Base-by-base conservation (phyloP, 2,888 invertebrate genomes). In the Synanthedon myopaeformis region DNA sequence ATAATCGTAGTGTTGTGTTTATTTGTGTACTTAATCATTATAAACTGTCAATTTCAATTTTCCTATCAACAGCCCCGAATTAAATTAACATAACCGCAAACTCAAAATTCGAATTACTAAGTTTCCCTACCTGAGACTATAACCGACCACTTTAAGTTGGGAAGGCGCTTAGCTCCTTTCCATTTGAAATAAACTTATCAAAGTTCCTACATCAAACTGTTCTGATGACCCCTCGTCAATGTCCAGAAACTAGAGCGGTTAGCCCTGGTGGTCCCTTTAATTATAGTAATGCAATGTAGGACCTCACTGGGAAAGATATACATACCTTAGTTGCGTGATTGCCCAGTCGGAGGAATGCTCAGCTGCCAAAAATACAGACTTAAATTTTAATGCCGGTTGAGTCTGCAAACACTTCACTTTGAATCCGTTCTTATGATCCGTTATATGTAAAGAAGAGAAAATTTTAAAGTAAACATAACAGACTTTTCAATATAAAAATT, bases 181-280 rank as follows among this genome's bases (percentile, higher is more conserved):
- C 54, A 57, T 59, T 58, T 53, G 42, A 56, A 60, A 60, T 64
- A 59, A 63, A 65, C 58, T 61, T 63, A 55, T 57, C 53, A 50
- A 41, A 19, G 53, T 58, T 55, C 68, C 67, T 59, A 65, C 60
- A 61, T 67, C 66, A 68, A 61, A 59, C 57, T 57, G 58, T 60
- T 63, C 60, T 53, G 55, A 41, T 52, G 49, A 53, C 58, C 62
- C 68, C 68, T 59, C 65, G 63, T 70, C 74, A 66, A 62, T 59
- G 61, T 62, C 63, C 59, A 52, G 54, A 61, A 58, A 58, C 50
- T 17, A 42, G 19, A 49, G 49, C 8, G 45, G 45, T n/a, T 45
- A n/a, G 14, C 6, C 4, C 13, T n/a, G 45, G 45, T 13, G 45
- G 12, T 13, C 14, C 14, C 45, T 45, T 45, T 13, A 45, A 45